phyloP scores from a whole-genome alignment of 2,797 vertebrate genomes.

The Sciurus vulgaris region DNA sequence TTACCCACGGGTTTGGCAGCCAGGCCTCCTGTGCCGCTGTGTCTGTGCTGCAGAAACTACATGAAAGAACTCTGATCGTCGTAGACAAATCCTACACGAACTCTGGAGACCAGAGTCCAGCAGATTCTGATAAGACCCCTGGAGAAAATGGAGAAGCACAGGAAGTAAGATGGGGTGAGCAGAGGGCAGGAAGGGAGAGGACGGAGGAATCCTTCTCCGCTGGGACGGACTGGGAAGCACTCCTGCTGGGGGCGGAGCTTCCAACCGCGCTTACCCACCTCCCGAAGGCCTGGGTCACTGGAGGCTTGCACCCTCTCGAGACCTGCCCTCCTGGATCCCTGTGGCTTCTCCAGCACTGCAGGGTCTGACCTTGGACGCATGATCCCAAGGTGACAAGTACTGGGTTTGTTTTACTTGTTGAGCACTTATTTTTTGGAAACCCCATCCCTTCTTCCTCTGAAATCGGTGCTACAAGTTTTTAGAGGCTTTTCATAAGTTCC shows the following conservation, averaged over 20 bases:
- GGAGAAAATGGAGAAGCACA: slow-evolving; percentile 97
- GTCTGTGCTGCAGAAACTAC: slow-evolving; percentile 99
- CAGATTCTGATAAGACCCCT: slow-evolving; percentile 93
- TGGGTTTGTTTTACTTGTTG: slow-evolving; percentile 32
- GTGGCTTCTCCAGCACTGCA: slow-evolving; percentile 77
- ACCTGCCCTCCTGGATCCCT: slow-evolving; percentile 70
- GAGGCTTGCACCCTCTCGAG: neutral
- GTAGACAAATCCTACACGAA: slow-evolving; percentile 98
- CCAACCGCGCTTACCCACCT: neutral
- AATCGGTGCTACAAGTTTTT: slow-evolving; percentile 88
- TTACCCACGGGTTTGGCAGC: slow-evolving; percentile 98
- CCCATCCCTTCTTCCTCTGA: slow-evolving; percentile 74
- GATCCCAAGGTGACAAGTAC: slow-evolving; percentile 85
- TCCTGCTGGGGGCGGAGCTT: slow-evolving; percentile 68
- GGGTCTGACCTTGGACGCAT: slow-evolving; percentile 79
- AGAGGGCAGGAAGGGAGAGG: neutral
- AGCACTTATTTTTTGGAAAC: slow-evolving; percentile 46
- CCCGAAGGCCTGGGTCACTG: neutral
- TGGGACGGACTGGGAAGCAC: slow-evolving; percentile 70
- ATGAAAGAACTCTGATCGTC: slow-evolving; percentile 97
- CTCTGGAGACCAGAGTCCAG: slow-evolving; percentile 93
- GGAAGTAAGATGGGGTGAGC: slow-evolving; percentile 91
- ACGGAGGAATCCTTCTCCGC: slow-evolving; percentile 58
- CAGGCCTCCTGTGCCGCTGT: slow-evolving; percentile 98
- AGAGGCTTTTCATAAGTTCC: slow-evolving; percentile 64